Evolutionary conservation across 1,140 invertebrate genomes (phyloP).

Genomic region (Heliconius congener): DNA sequence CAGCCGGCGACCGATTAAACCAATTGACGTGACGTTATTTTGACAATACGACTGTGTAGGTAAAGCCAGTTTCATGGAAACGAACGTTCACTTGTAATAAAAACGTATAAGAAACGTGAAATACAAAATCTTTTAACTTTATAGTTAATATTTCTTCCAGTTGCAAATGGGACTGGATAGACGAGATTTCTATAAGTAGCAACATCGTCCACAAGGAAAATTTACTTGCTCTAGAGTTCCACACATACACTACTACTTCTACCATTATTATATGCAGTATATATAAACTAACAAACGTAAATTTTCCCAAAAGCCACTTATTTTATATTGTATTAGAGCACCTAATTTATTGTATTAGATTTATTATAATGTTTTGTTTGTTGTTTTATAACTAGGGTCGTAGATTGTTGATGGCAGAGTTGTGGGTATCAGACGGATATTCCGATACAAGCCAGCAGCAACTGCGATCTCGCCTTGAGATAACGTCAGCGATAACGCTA

Average conservation of each 20-base stretch:
- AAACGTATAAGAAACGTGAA: neutral
- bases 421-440: conserved; percentile 24
- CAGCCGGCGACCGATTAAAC: conserved; percentile 77
- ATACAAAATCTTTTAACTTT: conserved; percentile 8
- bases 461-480: conserved; percentile 74
- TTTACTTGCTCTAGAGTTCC: conserved; percentile 14
- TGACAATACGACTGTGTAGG: conserved; percentile 64
- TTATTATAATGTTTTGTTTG: conserved; percentile 15
- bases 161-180: conserved; percentile 29
- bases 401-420: conserved; percentile 26
- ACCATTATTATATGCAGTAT: neutral
- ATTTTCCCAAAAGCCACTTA: neutral
- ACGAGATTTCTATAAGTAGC: conserved; percentile 29
- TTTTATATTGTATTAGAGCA: neutral
- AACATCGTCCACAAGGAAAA: conserved; percentile 15
- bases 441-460: conserved; percentile 46
- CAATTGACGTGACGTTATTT: conserved; percentile 79
- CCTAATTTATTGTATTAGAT: neutral
- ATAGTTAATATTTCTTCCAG: conserved; percentile 17
- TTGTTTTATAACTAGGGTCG: neutral
- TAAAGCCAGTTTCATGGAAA: conserved; percentile 44
- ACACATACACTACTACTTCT: neutral
- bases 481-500: conserved; percentile 77
- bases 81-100: neutral
- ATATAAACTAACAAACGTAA: neutral